Evolutionary conservation across 2,113 vertebrate species (phyloP).

Genomic region (Isichthys henryi): DNA sequence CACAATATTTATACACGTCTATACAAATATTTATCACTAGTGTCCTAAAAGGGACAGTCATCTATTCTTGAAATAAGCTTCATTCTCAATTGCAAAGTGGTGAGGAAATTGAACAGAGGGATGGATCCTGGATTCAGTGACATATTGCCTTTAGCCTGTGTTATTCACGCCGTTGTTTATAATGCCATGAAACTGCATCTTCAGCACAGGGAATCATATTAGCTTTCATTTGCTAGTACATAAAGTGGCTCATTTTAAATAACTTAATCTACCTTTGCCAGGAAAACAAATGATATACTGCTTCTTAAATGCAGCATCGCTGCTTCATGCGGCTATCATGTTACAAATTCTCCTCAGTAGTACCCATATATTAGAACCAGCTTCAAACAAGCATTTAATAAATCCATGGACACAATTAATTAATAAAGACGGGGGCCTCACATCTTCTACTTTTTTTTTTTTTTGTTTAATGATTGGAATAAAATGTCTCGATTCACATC

Average conservation of each 20-base stretch:
- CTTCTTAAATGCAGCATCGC: neutral
- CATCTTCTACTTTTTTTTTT: neutral
- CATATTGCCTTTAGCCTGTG: slow-evolving; percentile 4
- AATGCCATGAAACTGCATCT: neutral
- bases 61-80: neutral
- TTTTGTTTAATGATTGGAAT: neutral
- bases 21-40: neutral
- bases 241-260: slow-evolving; percentile 13
- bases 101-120: neutral
- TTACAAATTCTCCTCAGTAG: slow-evolving; percentile 2
- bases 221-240: neutral
- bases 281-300: neutral
- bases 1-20: neutral
- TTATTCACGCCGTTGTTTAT: neutral
- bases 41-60: neutral
- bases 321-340: neutral
- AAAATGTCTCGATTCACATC: neutral
- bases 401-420: neutral
- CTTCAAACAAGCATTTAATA: neutral
- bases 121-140: neutral
- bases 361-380: neutral
- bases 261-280: neutral
- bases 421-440: neutral
- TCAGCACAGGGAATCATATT: slow-evolving; percentile 12
- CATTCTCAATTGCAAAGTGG: neutral